Conservation (phyloP, 2,888 invertebrate species). For the Agonopterix arenella region DNA sequence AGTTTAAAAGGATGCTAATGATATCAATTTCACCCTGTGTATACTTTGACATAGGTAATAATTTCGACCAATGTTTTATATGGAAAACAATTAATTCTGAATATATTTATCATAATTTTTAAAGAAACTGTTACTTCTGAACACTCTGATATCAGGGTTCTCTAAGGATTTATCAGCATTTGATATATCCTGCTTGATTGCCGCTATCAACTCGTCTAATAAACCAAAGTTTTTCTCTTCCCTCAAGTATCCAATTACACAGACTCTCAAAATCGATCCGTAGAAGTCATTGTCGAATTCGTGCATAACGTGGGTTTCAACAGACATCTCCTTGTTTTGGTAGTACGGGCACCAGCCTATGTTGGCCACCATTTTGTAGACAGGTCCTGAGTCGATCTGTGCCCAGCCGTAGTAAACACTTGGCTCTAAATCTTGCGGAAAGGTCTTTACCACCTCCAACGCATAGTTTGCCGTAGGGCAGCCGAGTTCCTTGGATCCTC, state of each 20-base stretch:
- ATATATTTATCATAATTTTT: no score
- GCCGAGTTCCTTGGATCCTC: constrained; percentile 97
- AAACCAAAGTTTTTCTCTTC: constrained; percentile 89
- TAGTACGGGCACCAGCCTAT: constrained; percentile 98
- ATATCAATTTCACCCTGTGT: no score
- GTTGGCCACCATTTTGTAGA: constrained; percentile 96
- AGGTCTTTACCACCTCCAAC: constrained; percentile 83
- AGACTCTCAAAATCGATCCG: constrained; percentile 85
- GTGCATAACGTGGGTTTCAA: constrained; percentile 95
- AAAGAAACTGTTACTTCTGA: constrained; percentile 76
- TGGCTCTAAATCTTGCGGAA: constrained; percentile 85
- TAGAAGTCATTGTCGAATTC: constrained; percentile 91
- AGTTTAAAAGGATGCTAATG: no score
- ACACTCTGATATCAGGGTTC: constrained; percentile 57
- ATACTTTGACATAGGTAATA: no score
- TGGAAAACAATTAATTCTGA: no score
- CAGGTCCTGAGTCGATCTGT: constrained; percentile 80
- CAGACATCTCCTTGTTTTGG: constrained; percentile 92
- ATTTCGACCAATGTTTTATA: no score
- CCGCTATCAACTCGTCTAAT: constrained; percentile 83
- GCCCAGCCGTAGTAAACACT: constrained; percentile 98
- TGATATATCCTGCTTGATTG: constrained; percentile 88
- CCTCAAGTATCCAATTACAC: constrained; percentile 89
- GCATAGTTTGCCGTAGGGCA: constrained; percentile 92
- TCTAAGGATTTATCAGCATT: constrained; percentile 80